phyloP scores from a whole-genome alignment of 2,888 invertebrate genomes.

The Seira musarum region DNA sequence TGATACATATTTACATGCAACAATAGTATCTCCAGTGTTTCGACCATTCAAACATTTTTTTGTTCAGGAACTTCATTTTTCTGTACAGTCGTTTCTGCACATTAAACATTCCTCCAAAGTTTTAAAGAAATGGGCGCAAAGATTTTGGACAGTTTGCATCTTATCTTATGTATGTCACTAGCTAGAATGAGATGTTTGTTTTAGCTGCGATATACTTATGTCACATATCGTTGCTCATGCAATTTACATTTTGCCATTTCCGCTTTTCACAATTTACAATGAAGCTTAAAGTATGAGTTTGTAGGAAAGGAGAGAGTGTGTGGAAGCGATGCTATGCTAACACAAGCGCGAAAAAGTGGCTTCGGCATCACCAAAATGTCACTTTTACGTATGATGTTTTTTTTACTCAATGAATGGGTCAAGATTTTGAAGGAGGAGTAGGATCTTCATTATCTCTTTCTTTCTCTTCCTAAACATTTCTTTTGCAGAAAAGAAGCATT shows the following conservation, averaged over 20 bases:
- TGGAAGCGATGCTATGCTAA: background rate
- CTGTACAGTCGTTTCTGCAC: no score
- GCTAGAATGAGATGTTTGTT: conserved; percentile 14
- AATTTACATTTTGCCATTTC: no score
- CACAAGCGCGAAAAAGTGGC: no score
- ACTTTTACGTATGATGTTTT: background rate
- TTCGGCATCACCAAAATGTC: conserved; percentile 6
- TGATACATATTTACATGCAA: no score
- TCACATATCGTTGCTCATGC: no score
- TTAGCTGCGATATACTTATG: conserved; percentile 14
- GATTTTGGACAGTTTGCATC: background rate
- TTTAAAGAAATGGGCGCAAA: no score
- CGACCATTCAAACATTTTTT: no score
- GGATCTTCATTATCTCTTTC: conserved; percentile 10
- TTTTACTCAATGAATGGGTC: conserved; percentile 13
- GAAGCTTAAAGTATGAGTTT: background rate
- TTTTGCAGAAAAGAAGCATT: background rate
- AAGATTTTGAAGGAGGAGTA: conserved; percentile 6
- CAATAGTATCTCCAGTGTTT: no score
- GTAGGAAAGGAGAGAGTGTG: conserved; percentile 20
- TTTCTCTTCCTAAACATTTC: background rate
- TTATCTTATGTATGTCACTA: conserved; percentile 29
- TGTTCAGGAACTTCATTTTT: no score
- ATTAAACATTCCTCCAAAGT: no score
- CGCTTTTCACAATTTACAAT: conserved; percentile 9